phyloP scores from a whole-genome alignment of 2,888 invertebrate species.

The Antheraea assamensis region DNA sequence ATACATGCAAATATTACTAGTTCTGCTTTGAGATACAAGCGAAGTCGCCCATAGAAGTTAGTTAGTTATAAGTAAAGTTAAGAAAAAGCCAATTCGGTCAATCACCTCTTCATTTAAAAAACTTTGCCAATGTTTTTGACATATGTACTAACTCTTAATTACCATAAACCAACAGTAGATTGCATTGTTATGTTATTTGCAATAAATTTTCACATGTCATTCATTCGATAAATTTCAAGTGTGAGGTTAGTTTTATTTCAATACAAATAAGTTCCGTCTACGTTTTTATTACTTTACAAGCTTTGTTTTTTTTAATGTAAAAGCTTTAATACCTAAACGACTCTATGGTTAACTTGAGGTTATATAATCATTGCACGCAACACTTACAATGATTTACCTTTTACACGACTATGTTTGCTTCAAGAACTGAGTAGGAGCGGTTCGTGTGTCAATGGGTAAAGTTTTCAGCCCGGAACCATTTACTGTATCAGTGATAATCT shows the following conservation, averaged over 20 bases:
- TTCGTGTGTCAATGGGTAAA: too few species aligned
- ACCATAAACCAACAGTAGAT: conserved; percentile 7
- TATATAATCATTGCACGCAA: too few species aligned
- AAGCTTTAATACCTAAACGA: neutral
- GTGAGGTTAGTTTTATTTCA: conserved; percentile 5
- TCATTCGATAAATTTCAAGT: neutral
- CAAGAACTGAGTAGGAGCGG: too few species aligned
- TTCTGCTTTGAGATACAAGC: neutral
- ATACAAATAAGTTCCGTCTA: neutral
- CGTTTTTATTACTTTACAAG: neutral
- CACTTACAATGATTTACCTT: too few species aligned
- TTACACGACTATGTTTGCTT: too few species aligned
- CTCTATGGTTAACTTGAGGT: neutral
- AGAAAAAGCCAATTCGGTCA: neutral
- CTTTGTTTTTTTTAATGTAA: neutral
- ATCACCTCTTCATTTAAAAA: neutral
- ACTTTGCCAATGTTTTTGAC: neutral
- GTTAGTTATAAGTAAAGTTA: neutral
- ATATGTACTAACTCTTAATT: neutral
- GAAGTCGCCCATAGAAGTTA: neutral
- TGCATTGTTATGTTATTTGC: neutral
- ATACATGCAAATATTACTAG: neutral
- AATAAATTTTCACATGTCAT: conserved; percentile 1
- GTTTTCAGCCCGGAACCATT: too few species aligned
- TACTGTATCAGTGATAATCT: too few species aligned